Base-by-base conservation (phyloP, 53 echinoderm and acorn worm species). In the Henricia sp. region DNA sequence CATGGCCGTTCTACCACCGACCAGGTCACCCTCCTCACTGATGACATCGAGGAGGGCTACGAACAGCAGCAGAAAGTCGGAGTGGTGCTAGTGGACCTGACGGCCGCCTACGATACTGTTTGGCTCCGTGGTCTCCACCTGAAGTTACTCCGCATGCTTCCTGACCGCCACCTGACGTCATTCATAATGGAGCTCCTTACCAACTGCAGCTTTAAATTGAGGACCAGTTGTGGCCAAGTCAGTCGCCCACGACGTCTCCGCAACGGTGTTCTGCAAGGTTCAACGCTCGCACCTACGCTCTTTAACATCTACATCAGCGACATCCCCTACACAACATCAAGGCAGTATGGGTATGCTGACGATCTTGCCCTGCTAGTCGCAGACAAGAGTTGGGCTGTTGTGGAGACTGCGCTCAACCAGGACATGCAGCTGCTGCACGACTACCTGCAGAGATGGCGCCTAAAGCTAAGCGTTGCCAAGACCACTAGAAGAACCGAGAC, bases 321-420 rank as follows among this genome's bases (percentile, higher is more conserved):
- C 52, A 51, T 51, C 52, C 52, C 52, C 52, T 4, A n/a, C n/a
- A n/a, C n/a, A n/a, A n/a, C n/a, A n/a, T n/a, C n/a, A n/a, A n/a
- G n/a, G n/a, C n/a, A n/a, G n/a, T n/a, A n/a, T n/a, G n/a, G n/a
- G n/a, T n/a, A n/a, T n/a, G n/a, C n/a, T n/a, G n/a, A n/a, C n/a
- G 52, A 51, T 51, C 52, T 51, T 51, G 52, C 52, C 52, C 52
- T 51, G 52, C 52, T 51, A 51, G 52, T 51, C 52, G 52, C 52
- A 51, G 52, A 51, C 52, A 51, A 51, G 52, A 51, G 52, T 20
- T 51, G 52, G 52, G 52, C 16, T 20, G 52, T 51, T 51, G 52
- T 51, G 52, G 52, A 51, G 52, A 3, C 5, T 20, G 52, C 1
- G 52, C 52, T 51, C 52, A 51, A 51, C 52, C 52, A 51, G 52